Evolutionary conservation across 2,888 invertebrate genomes (phyloP).

Genomic region (Pristionchus mayeri): DNA sequence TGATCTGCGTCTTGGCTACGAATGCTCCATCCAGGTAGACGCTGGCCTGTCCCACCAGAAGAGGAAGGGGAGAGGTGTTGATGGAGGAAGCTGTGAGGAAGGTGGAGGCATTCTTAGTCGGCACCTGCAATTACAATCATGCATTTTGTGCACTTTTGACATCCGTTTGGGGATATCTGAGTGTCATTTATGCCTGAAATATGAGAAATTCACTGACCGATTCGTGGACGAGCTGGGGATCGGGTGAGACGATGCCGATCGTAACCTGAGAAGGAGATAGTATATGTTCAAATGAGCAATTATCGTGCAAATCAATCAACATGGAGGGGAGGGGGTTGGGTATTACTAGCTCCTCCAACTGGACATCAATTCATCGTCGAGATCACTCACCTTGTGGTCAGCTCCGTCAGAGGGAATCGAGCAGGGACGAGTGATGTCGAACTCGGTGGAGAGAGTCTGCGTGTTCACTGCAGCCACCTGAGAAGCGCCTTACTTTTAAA

Average conservation of each 20-base stretch:
- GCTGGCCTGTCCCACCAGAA: constrained; percentile 66
- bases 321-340: too few relatives aligned
- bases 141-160: too few relatives aligned
- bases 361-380: neutral
- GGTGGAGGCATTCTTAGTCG: constrained; percentile 70
- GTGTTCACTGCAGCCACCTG: constrained; percentile 61
- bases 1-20: constrained; percentile 58
- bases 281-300: too few relatives aligned
- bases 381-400: constrained; percentile 71
- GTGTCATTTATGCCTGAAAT: too few relatives aligned
- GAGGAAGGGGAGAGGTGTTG: constrained; percentile 63
- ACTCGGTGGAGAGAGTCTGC: constrained; percentile 74
- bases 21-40: constrained; percentile 69
- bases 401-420: constrained; percentile 76
- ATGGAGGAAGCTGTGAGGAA: constrained; percentile 66
- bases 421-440: constrained; percentile 74
- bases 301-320: too few relatives aligned
- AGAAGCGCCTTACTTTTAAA: too few relatives aligned
- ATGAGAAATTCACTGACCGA: constrained; percentile 57
- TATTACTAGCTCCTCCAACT: too few relatives aligned
- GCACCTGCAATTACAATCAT: too few relatives aligned
- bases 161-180: too few relatives aligned
- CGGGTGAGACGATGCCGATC: constrained; percentile 76
- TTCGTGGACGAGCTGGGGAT: constrained; percentile 75
- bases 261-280: constrained; percentile 61